These are phyloP conservation scores for Rhamphomyia laevipes DNA, from an alignment of 2,888 invertebrate species.

Conservation along the genomic window DNA sequence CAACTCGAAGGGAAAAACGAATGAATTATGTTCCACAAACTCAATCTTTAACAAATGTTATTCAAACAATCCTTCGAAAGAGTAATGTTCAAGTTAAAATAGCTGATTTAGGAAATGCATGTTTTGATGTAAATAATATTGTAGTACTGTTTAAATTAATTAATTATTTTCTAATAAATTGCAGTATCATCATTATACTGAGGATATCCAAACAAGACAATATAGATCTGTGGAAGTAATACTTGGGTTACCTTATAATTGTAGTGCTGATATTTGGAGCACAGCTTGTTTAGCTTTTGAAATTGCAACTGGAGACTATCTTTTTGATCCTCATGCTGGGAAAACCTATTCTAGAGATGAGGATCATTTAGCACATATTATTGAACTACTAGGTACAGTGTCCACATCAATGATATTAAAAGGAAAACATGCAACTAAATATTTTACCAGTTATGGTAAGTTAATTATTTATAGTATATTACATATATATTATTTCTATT, in stretches of 20 bases:
- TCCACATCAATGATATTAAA: constrained; percentile 60
- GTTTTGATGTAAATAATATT: constrained; percentile 49
- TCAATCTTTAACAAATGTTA: constrained; percentile 35
- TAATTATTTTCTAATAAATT: neutral
- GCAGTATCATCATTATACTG: constrained; percentile 63
- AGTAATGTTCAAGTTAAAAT: constrained; percentile 61
- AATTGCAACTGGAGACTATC: constrained; percentile 74
- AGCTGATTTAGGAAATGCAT: constrained; percentile 77
- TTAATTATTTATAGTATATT: neutral
- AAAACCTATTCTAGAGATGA: constrained; percentile 65
- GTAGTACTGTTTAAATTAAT: neutral
- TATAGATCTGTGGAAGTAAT: constrained; percentile 71
- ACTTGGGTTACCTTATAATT: constrained; percentile 63
- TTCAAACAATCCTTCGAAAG: constrained; percentile 36
- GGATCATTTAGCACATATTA: constrained; percentile 75
- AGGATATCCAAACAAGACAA: constrained; percentile 76
- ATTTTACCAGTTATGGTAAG: constrained; percentile 58
- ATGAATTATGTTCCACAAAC: constrained; percentile 29
- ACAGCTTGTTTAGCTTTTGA: constrained; percentile 80
- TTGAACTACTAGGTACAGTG: constrained; percentile 68
- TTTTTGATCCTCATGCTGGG: constrained; percentile 72
- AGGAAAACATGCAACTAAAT: constrained; percentile 61
- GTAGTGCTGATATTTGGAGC: constrained; percentile 77
- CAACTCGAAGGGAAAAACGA: constrained; percentile 2
- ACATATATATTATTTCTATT: neutral